Conservation (phyloP, 1,140 invertebrate genomes). For the Bombyx mori region ASM3026992v2 NC_085107.1:12456001-12456500, state of each 20-base stretch:
- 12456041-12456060: conserved; percentile 53
- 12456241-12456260: conserved; percentile 30
- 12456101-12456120: conserved; percentile 25
- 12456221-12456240: conserved; percentile 32
- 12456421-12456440: background rate
- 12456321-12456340: conserved; percentile 39
- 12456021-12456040: conserved; percentile 45
- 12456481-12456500: no score
- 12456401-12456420: conserved; percentile 3
- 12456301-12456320: conserved; percentile 41
- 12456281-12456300: conserved; percentile 38
- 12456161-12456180: background rate
- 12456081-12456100: conserved; percentile 35
- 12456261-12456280: conserved; percentile 26
- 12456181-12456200: conserved; percentile 4
- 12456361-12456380: background rate
- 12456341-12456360: conserved; percentile 28
- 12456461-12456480: no score
- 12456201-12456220: conserved; percentile 33
- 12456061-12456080: conserved; percentile 45
- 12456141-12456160: conserved; percentile 9
- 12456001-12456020: conserved; percentile 46
- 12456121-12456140: conserved; percentile 20
- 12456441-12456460: no score
- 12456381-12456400: background rate